Evolutionary conservation across 2,888 invertebrate species (phyloP).

Genomic region (Diachrysia chrysitis): DNA sequence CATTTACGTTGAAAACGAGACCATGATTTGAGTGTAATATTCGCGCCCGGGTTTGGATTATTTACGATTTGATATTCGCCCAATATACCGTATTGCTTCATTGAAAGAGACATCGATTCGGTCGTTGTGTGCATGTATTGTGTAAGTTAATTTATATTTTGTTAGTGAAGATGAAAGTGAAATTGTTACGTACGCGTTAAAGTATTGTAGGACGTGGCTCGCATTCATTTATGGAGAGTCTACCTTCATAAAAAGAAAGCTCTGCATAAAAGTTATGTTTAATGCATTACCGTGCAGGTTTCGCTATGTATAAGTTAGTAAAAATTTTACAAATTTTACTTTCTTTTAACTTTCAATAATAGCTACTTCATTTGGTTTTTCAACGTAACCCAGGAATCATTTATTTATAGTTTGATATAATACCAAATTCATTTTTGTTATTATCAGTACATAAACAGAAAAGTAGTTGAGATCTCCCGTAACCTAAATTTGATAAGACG

Average conservation of each 20-base stretch:
- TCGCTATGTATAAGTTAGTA: neutral
- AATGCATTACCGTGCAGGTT: conserved; percentile 33
- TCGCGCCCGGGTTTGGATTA: neutral
- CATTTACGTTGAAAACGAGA: conserved; percentile 34
- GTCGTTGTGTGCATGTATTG: conserved; percentile 25
- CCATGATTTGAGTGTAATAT: conserved; percentile 1
- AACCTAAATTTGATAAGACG: conserved; percentile 53
- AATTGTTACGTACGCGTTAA: conserved; percentile 63
- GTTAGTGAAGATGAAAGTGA: conserved; percentile 72
- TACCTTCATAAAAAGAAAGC: conserved; percentile 66
- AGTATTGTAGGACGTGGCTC: conserved; percentile 66
- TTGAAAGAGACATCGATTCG: conserved; percentile 26
- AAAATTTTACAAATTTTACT: neutral
- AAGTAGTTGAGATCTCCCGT: conserved; percentile 27
- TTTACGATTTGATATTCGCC: conserved; percentile 11
- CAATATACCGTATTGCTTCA: neutral
- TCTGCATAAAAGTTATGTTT: conserved; percentile 44
- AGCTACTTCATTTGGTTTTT: neutral
- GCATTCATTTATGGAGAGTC: conserved; percentile 68
- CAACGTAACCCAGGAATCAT: neutral
- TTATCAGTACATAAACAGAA: conserved; percentile 22
- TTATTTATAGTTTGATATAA: neutral
- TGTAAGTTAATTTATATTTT: conserved; percentile 64
- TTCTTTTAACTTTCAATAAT: neutral
- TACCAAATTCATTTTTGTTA: conserved; percentile 1